Evolutionary conservation across 2,113 vertebrate genomes (phyloP).

Genomic region (Nyctereutes procyonoides): DNA sequence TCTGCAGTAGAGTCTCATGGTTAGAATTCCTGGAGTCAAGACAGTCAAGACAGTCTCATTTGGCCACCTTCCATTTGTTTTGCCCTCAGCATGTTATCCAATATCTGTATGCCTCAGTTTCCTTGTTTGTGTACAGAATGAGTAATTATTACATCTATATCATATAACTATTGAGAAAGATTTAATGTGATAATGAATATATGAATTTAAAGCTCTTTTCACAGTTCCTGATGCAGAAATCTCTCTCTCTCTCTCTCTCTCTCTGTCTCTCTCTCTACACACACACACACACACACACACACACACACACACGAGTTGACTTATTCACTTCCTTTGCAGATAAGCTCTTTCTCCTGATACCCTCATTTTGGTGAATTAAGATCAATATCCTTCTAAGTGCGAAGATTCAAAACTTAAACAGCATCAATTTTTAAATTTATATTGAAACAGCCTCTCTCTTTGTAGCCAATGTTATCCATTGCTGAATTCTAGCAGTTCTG

Average conservation of each 20-base stretch:
- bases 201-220: not conserved
- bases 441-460: not conserved
- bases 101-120: not conserved
- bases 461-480: not conserved
- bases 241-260: fast-evolving
- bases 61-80: too few species aligned
- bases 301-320: not conserved
- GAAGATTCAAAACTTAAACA: conserved; percentile 17
- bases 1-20: not conserved
- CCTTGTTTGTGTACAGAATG: not conserved
- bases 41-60: not conserved
- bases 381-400: not conserved
- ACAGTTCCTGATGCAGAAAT: not conserved
- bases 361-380: conserved; percentile 28
- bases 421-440: not conserved
- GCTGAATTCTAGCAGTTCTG: not conserved
- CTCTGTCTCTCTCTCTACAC: fast-evolving
- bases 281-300: not conserved
- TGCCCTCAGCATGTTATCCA: not conserved
- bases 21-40: not conserved
- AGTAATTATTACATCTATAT: not conserved
- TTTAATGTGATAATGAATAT: not conserved
- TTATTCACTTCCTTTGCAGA: conserved; percentile 1
- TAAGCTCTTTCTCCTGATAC: not conserved
- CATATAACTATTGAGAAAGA: not conserved